A percentile compares a stretch with the other conserved stretches of the same genome.
phyloP scores from a whole-genome alignment of 2,888 invertebrate genomes.

The Parelbella ahira region DNA sequence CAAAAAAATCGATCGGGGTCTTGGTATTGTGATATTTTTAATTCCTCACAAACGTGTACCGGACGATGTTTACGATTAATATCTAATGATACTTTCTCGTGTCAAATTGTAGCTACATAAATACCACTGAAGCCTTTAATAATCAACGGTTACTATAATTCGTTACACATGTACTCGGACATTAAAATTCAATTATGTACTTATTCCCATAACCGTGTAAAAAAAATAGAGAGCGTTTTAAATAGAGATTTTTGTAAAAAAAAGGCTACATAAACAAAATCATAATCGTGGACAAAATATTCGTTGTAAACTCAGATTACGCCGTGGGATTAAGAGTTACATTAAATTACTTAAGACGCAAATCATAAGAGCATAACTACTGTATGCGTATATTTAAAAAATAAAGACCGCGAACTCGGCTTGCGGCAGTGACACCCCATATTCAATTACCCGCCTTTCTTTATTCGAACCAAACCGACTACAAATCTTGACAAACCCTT shows the following conservation, averaged over 20 bases:
- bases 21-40: too few relatives aligned
- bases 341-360: conserved; percentile 7
- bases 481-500: conserved; percentile 6
- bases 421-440: conserved; percentile 21
- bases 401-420: conserved; percentile 24
- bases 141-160: too few relatives aligned
- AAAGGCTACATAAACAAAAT: too few relatives aligned
- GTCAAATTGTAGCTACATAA: too few relatives aligned
- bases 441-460: background rate
- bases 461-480: conserved; percentile 3
- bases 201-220: conserved; percentile 6
- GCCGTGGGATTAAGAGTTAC: conserved; percentile 11
- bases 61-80: too few relatives aligned
- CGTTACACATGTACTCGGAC: too few relatives aligned
- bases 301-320: conserved; percentile 23
- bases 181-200: conserved; percentile 1
- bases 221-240: conserved; percentile 21
- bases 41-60: too few relatives aligned
- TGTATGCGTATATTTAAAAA: conserved; percentile 16
- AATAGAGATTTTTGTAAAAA: too few relatives aligned
- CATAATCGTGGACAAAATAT: conserved; percentile 19
- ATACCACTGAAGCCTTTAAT: too few relatives aligned
- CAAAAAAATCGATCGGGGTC: too few relatives aligned
- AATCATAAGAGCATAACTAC: conserved; percentile 10
- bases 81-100: too few relatives aligned